A percentile compares a stretch with the other conserved stretches of the same genome.
phyloP scores from a whole-genome alignment of 2,797 vertebrate species.

The Todus mexicanus region DNA sequence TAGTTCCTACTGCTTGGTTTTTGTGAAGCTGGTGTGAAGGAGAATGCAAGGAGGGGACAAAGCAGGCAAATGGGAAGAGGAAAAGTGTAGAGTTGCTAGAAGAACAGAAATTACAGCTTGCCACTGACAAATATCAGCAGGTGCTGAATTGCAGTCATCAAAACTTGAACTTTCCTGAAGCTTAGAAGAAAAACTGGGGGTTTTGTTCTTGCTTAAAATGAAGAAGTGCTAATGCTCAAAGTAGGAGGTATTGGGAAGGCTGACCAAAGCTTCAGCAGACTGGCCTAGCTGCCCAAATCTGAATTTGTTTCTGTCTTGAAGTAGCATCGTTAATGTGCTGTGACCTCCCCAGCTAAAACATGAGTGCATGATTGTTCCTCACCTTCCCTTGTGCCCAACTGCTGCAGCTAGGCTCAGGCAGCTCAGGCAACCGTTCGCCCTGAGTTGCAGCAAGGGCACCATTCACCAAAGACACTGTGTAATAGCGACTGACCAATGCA shows the following conservation, averaged over 20 bases:
- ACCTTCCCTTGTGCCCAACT: neutral
- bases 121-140: neutral
- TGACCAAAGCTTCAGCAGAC: neutral
- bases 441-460: neutral
- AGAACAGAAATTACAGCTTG: neutral
- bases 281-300: neutral
- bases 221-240: neutral
- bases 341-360: neutral
- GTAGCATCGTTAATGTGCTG: neutral
- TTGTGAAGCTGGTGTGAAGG: neutral
- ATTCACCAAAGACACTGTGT: neutral
- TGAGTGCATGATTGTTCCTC: neutral
- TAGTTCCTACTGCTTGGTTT: neutral
- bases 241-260: neutral
- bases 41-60: neutral
- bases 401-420: neutral
- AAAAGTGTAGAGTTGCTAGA: neutral
- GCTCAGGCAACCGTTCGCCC: neutral
- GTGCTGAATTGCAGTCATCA: neutral
- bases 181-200: neutral
- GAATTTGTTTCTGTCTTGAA: neutral
- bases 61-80: neutral
- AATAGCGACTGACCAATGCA: neutral
- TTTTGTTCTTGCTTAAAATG: neutral
- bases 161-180: neutral